Conservation (phyloP, 35 echinoderm and acorn worm genomes). For the Ophiothrix spiculata region DNA sequence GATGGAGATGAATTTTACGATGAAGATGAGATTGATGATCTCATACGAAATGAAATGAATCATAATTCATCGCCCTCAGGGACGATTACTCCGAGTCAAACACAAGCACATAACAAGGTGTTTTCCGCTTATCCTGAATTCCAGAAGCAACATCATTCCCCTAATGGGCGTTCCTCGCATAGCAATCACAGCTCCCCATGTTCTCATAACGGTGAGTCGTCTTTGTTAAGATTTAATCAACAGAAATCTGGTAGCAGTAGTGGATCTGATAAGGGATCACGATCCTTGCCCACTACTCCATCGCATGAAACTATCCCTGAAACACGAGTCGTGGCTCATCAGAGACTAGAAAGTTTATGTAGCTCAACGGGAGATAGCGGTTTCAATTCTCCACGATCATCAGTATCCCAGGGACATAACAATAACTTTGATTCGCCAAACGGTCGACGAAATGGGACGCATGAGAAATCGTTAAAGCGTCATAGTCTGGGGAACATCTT, state of each 20-base stretch:
- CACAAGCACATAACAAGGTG: not conserved
- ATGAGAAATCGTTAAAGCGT: slow-evolving; percentile 61
- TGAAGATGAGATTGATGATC: slow-evolving; percentile 12
- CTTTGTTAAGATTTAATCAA: not conserved
- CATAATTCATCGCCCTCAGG: not conserved
- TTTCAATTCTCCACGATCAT: slow-evolving; percentile 93
- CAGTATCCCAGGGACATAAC: slow-evolving; percentile 60
- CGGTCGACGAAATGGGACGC: slow-evolving; percentile 10
- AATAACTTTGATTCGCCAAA: slow-evolving; percentile 32
- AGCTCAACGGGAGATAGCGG: slow-evolving; percentile 91
- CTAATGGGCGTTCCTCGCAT: not conserved
- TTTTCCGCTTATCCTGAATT: not conserved
- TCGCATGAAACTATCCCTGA: not conserved
- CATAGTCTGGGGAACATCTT: slow-evolving; percentile 18
- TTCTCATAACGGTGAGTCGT: not conserved
- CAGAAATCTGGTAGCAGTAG: not conserved
- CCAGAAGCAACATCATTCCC: not conserved
- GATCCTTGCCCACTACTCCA: not conserved
- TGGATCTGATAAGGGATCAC: not conserved
- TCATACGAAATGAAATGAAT: slow-evolving; percentile 4
- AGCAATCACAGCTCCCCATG: not conserved
- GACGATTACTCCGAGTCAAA: not conserved
- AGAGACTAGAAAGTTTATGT: slow-evolving; percentile 81
- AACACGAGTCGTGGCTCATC: slow-evolving; percentile 11
- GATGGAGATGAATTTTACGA: not conserved